Base-by-base conservation (phyloP, 2,888 invertebrate genomes). In the Dasysyrphus tricinctus region DNA sequence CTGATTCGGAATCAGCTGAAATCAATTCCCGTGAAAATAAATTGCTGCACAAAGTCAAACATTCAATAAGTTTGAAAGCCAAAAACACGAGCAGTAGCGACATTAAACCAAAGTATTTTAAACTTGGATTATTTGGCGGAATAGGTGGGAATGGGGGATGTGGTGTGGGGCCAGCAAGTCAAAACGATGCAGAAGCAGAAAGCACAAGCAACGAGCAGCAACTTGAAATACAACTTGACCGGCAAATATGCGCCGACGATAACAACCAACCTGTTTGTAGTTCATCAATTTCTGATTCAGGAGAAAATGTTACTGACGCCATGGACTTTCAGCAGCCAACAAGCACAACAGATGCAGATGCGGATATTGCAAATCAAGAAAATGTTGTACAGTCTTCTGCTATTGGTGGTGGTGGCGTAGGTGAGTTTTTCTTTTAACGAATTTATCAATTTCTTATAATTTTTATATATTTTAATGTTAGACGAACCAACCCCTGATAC, bases 31-130 rank as follows among this genome's bases (percentile, higher is more conserved):
- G 14, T n/a, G 14, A 59, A 24, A 5, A 8, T 11, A 74, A 74
- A n/a, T 12, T 61, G 24, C 24, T 85, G 12, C 59, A 57, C 39
- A 69, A 54, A 4, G 59, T 67, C 0, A 79, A 65, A 32, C 70
- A 39, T 16, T 19, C 37, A 11, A 19, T 34, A n/a, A 14, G 9
- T 8, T 75, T 79, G n/a, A 87, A 87, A 37, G 32, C 54, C 0
- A 82, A 78, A 11, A 47, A 49, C 9, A 19, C 9, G 2, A 65
- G 29, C 7, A 24, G 34, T n/a, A 72, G 24, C 4, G 77, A 11
- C 7, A 80, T 63, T 29, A 49, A 24, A 90, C 84, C 90, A 90
- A 88, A 92, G 91, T 73, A 89, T 92, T 59, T 88, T 34, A 89
- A 88, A 83, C 24, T 89, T 29, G 90, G 90, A 8, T 59, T 90